Conservation (phyloP, 2,113 vertebrate genomes). For the Chionomys nivalis region DNA sequence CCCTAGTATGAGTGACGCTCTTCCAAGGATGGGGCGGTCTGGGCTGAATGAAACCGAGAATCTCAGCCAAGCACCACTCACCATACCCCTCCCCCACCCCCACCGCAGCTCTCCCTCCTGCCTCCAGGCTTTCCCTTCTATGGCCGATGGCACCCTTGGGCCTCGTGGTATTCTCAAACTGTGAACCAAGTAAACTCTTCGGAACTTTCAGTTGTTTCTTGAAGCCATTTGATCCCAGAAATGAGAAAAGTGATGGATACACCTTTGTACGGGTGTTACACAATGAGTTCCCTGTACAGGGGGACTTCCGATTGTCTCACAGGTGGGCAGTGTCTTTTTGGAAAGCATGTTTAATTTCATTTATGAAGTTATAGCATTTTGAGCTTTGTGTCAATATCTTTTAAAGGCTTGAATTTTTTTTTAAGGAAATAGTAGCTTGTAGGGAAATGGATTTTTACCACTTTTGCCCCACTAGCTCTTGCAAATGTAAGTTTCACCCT, state of each 20-base stretch:
- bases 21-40: no score
- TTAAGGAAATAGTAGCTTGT: neutral
- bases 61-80: neutral
- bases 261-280: neutral
- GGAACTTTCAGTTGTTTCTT: neutral
- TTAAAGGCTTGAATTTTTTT: neutral
- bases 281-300: accelerated
- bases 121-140: no score
- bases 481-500: neutral
- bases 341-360: slow-evolving; percentile 9
- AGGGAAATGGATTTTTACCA: neutral
- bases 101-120: accelerated
- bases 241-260: neutral
- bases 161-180: neutral
- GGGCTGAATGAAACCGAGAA: neutral
- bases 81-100: no score
- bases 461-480: neutral
- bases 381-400: neutral
- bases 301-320: neutral
- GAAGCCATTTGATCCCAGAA: neutral
- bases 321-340: neutral
- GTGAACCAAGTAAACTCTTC: neutral
- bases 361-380: neutral
- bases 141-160: neutral
- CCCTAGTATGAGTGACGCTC: neutral